Percentiles rank a stretch among this genome's conserved stretches.
phyloP scores from a whole-genome alignment of 2,113 vertebrate species.

The Apeltes quadracus region DNA sequence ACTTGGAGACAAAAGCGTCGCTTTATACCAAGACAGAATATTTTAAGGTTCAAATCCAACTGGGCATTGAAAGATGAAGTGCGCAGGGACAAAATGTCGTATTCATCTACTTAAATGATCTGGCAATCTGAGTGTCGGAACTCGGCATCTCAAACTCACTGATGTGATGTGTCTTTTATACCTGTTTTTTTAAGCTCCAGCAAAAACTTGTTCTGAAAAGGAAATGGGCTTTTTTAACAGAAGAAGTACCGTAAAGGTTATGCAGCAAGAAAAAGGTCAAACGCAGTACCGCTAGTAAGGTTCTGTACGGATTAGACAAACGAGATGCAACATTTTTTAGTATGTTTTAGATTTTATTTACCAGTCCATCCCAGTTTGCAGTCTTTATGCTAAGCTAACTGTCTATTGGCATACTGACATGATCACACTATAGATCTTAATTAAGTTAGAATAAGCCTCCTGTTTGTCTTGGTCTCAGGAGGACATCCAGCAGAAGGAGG shows the following conservation, averaged over 20 bases:
- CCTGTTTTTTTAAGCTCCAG: neutral
- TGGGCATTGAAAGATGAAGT: neutral
- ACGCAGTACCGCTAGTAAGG: neutral
- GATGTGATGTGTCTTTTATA: neutral
- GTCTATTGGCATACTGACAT: neutral
- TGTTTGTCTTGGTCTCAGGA: conserved; percentile 79
- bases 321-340: neutral
- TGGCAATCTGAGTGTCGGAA: neutral
- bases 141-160: neutral
- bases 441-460: neutral
- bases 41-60: neutral
- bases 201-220: neutral
- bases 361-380: neutral
- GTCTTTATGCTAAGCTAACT: neutral
- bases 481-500: conserved; percentile 91
- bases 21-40: neutral
- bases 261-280: neutral
- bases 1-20: neutral
- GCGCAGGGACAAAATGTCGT: neutral
- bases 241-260: neutral
- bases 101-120: neutral
- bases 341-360: neutral
- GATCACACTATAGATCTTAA: no score
- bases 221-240: neutral
- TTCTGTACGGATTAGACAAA: neutral